Evolutionary conservation across 2,797 vertebrate genomes (phyloP), one percentile per base, ranked within the genome.

Genomic region (Danio kyathit): DNA sequence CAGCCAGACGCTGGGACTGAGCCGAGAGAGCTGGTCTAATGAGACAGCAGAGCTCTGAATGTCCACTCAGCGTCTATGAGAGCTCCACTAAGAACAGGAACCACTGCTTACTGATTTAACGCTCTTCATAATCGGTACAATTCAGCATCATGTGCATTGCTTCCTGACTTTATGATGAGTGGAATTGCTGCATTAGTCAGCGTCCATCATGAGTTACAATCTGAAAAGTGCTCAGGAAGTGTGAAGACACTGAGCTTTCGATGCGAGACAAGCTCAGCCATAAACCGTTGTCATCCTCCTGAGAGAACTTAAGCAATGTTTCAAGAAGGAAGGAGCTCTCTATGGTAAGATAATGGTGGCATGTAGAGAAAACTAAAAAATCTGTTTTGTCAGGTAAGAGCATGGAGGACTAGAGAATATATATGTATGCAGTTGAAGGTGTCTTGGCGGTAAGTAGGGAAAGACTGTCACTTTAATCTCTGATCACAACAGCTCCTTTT

Each of bases 401-500:
- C 21, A 61, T 7, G 13, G 51, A 51, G 21, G 51, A 76, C 12
- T 7, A 14, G 40, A 21, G 12, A 76, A 67, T 57, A 54, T 64
- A 29, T 29, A 29, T 29, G 12, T 52, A 43, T 16, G 19, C 11
- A 14, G 14, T 7, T 46, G 14, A 38, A 57, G 3, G n/a, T 59
- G 52, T 67, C 43, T 77, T 17, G 16, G 41, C 40, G 52, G 52
- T 48, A 48, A 52, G 48, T 57, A 40, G 16, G 54, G 17, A 76
- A 65, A 46, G 7, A 46, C 16, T 46, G 19, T 17, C 41, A 66
- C 7, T 46, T 86, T 80, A 19, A 78, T 85, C 86, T 94, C 90
- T 88, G 85, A 94, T 91, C 93, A 92, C 91, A 93, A 89, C 90
- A 82, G 90, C 88, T 88, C 84, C 83, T 82, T 86, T 92, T 92